Base-by-base conservation (phyloP, 2,888 invertebrate species). In the Schizotus pectinicornis region DNA sequence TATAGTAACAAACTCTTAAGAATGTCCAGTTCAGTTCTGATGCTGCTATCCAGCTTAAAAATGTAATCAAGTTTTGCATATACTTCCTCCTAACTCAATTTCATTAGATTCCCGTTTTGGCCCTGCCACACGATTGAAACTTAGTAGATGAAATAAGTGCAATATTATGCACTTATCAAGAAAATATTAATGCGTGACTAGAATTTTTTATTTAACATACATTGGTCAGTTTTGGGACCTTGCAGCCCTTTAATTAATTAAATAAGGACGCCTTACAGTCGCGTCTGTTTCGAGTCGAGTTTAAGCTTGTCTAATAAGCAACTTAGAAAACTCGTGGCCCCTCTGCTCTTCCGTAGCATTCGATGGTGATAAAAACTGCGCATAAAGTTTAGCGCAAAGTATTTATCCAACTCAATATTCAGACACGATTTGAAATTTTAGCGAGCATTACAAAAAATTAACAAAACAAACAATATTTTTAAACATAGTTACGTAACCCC, bases 341-440 rank as follows among this genome's bases (percentile, higher is more conserved):
- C n/a, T n/a, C n/a, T n/a, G n/a, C n/a, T n/a, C n/a, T n/a, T n/a
- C n/a, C n/a, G n/a, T n/a, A 48, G 53, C 58, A 53, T 53, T 58
- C 53, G 47, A 48, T 42, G 32, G 43, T 31, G 36, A 42, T 42
- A 37, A 43, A 48, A 45, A 56, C 36, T 50, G 32, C 12, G 45
- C 45, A 43, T 42, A 49, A 49, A 43, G 50, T 36, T 34, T 38
- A 56, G 50, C 41, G 49, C 38, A 49, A 43, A 37, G 35, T 55
- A 42, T 49, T 55, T 38, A 55, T 55, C 43, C 48, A 41, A 41
- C 34, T 22, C n/a, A 31, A 13, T 39, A 30, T 46, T 33, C 33
- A 30, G 48, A 48, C 39, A 9, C 9, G 47, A 34, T 41, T 47
- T 22, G 22, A 22, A 3, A 22, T 22, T 22, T 3, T 22, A 22